phyloP scores from a whole-genome alignment of 1,140 invertebrate species.

The Drosophila carrolli region DNA sequence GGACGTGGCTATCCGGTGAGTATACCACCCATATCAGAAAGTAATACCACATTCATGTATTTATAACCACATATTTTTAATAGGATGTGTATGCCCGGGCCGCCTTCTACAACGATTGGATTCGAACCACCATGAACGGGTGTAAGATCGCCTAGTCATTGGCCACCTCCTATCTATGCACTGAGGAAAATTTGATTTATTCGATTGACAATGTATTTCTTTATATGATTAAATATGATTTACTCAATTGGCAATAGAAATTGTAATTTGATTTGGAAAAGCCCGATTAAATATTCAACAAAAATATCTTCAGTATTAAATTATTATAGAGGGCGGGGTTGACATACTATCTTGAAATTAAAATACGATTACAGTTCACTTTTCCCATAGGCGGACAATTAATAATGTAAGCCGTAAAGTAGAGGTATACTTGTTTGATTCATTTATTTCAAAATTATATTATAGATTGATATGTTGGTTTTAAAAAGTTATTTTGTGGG shows the following conservation, averaged over 20 bases:
- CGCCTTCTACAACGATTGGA: slow-evolving; percentile 82
- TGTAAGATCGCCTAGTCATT: slow-evolving; percentile 50
- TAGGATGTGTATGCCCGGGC: slow-evolving; percentile 85
- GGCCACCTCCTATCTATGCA: slow-evolving; percentile 17
- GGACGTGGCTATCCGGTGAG: slow-evolving; percentile 84
- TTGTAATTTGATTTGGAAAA: too few relatives aligned
- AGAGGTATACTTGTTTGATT: not conserved
- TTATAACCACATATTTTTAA: slow-evolving; percentile 8
- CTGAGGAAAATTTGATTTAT: not conserved
- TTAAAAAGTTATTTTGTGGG: too few relatives aligned
- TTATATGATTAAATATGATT: slow-evolving; percentile 1
- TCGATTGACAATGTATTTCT: not conserved
- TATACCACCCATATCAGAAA: not conserved
- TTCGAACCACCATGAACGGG: slow-evolving; percentile 70
- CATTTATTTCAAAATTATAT: too few relatives aligned
- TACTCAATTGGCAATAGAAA: not conserved
- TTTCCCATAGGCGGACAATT: not conserved
- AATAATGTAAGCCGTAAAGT: not conserved
- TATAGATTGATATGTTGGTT: too few relatives aligned
- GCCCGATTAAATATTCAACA: not conserved
- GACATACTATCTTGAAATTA: not conserved
- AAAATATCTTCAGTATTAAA: too few relatives aligned
- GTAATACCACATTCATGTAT: not conserved
- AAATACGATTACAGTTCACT: too few relatives aligned
- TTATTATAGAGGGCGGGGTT: not conserved